Evolutionary conservation across 2,797 vertebrate genomes (phyloP), one percentile per base, ranked within the genome.

Genomic region (Borostomias antarcticus): DNA sequence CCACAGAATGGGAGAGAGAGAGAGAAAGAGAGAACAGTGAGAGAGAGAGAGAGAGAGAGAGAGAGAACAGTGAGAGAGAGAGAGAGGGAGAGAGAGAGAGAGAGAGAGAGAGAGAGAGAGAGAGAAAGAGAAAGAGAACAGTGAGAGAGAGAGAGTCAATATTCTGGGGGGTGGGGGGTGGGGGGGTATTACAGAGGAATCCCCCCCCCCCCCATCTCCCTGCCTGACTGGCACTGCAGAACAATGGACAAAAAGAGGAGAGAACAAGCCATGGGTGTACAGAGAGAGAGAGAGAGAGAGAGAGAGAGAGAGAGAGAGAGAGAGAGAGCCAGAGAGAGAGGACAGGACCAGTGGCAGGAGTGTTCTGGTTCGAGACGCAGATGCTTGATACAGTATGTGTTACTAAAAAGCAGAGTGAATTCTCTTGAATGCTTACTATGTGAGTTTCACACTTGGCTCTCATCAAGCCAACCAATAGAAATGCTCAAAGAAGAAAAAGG

Each of bases 161-260:
- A 43, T 33, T 26, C 1, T 1, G 8, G 9, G 32, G 1, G 13
- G 10, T 4, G 1, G 19, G 8, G 32, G 35, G 56, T 2, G 19
- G 17, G 35, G 17, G 35, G 56, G 32, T 2, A 3, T 23, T 3
- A 58, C n/a, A 37, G n/a, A 58, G 33, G 64, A 77, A 68, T 73
- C 74, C 58, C n/a, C n/a, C 60, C 66, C 64, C 28, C 17, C 59
- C 62, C 62, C 70, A 26, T 72, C 63, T 60, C 70, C 68, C 62
- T n/a, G n/a, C n/a, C n/a, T n/a, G 29, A 56, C 32, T 47, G 74
- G 60, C n/a, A 9, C 23, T 61, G 7, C 40, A 40, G 72, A 78
- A 72, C 70, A 73, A 71, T 69, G 73, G 66, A 71, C 65, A 75
- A 64, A 43, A 43, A 53, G 33, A n/a, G 32, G 17, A 30, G 32